phyloP scores from a whole-genome alignment of 2,888 invertebrate genomes.

The Pedicia rivosa region DNA sequence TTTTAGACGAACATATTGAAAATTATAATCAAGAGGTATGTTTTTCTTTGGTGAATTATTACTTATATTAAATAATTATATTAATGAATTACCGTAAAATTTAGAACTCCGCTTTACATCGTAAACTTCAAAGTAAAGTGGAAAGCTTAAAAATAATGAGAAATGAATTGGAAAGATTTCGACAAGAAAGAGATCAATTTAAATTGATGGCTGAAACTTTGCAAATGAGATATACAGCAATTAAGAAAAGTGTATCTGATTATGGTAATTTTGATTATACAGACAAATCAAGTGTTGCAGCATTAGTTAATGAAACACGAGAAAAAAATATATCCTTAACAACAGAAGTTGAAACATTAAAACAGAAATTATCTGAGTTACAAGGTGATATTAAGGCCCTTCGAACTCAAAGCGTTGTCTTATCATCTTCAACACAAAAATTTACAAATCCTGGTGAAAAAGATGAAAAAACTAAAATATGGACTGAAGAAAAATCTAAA shows the following conservation, averaged over 20 bases:
- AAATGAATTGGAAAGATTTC: conserved; percentile 60
- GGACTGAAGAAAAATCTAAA: conserved; percentile 26
- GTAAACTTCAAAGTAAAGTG: conserved; percentile 65
- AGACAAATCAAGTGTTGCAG: conserved; percentile 34
- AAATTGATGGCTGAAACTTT: conserved; percentile 67
- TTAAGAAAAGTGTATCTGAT: conserved; percentile 28
- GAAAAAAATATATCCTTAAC: conserved; percentile 41
- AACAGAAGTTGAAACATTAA: conserved; percentile 45
- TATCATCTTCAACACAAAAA: conserved; percentile 6
- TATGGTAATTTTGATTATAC: conserved; percentile 19
- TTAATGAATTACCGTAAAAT: background rate
- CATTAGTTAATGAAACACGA: conserved; percentile 39
- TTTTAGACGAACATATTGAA: conserved; percentile 31
- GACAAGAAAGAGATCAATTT: conserved; percentile 63
- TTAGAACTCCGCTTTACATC: conserved; percentile 35
- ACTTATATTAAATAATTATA: background rate
- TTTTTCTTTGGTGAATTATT: background rate
- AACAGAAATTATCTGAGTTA: conserved; percentile 52
- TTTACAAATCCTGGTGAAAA: conserved; percentile 10
- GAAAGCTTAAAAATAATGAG: conserved; percentile 67
- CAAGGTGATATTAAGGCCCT: conserved; percentile 51
- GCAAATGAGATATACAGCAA: conserved; percentile 36
- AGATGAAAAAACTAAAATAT: conserved; percentile 23
- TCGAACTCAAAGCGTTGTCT: conserved; percentile 29
- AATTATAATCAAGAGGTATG: conserved; percentile 30